Evolutionary conservation across 2,888 invertebrate species (phyloP).

Genomic region (Deilephila elpenor): DNA sequence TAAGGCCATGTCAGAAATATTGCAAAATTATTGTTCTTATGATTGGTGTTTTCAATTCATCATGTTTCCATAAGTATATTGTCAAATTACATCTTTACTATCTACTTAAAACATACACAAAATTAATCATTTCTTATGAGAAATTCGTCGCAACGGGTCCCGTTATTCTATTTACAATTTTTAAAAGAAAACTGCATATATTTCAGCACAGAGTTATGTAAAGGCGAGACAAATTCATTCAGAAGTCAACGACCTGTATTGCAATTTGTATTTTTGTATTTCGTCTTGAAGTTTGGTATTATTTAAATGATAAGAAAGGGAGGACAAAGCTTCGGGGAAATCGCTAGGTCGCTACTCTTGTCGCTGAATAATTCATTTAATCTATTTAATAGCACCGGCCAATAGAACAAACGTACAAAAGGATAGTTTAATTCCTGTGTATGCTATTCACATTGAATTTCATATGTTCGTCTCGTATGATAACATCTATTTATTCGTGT

Average conservation of each 20-base stretch:
- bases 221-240: background rate
- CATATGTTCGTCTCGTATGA: slow-evolving; percentile 43
- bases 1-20: no score
- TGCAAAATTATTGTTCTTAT: no score
- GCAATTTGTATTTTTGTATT: slow-evolving; percentile 30
- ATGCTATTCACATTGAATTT: slow-evolving; percentile 52
- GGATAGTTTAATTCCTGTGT: slow-evolving; percentile 49
- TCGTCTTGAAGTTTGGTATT: slow-evolving; percentile 31
- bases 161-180: background rate
- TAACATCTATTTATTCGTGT: slow-evolving; percentile 33
- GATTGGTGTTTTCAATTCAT: no score
- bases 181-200: background rate
- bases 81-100: no score
- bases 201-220: background rate
- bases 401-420: slow-evolving; percentile 51
- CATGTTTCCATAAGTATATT: no score
- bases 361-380: slow-evolving; percentile 81
- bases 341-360: slow-evolving; percentile 59
- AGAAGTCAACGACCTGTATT: slow-evolving; percentile 5
- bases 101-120: no score
- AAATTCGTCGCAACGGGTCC: background rate
- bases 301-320: slow-evolving; percentile 20
- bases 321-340: slow-evolving; percentile 48
- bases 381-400: slow-evolving; percentile 68
- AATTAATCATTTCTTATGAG: background rate